Evolutionary conservation across 2,888 invertebrate species (phyloP).

Genomic region (Scaptomyza reducta): DNA sequence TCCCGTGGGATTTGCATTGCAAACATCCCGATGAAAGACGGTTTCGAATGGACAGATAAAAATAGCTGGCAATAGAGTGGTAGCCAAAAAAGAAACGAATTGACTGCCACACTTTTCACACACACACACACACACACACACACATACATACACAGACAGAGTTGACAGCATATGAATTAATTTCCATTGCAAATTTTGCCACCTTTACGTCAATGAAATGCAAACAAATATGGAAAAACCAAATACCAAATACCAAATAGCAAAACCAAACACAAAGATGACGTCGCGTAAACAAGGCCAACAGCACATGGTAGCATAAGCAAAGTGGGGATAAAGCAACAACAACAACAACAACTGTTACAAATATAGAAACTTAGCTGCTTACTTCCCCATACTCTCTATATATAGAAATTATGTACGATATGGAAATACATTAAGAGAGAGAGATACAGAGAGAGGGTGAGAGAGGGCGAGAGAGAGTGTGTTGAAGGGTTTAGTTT

Average conservation of each 20-base stretch:
- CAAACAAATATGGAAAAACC: slow-evolving; percentile 59
- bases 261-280: slow-evolving; percentile 62
- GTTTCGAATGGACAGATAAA: not conserved
- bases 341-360: slow-evolving; percentile 30
- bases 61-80: not conserved
- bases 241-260: slow-evolving; percentile 44
- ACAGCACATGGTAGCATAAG: slow-evolving; percentile 75
- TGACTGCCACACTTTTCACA: slow-evolving; percentile 17
- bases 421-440: slow-evolving; percentile 17
- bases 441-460: not conserved
- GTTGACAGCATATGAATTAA: slow-evolving; percentile 62
- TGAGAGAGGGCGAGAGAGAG: not conserved
- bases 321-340: slow-evolving; percentile 3
- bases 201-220: slow-evolving; percentile 72
- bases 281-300: slow-evolving; percentile 67
- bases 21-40: slow-evolving; percentile 46
- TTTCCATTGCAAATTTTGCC: slow-evolving; percentile 71
- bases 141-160: not conserved
- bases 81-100: not conserved
- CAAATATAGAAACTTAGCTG: slow-evolving; percentile 37
- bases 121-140: not conserved
- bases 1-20: slow-evolving; percentile 39
- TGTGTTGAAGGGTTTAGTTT: slow-evolving; percentile 27
- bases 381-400: slow-evolving; percentile 16
- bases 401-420: slow-evolving; percentile 7